phyloP scores from a whole-genome alignment of 2,113 vertebrate genomes.

The Rhinoderma darwinii region DNA sequence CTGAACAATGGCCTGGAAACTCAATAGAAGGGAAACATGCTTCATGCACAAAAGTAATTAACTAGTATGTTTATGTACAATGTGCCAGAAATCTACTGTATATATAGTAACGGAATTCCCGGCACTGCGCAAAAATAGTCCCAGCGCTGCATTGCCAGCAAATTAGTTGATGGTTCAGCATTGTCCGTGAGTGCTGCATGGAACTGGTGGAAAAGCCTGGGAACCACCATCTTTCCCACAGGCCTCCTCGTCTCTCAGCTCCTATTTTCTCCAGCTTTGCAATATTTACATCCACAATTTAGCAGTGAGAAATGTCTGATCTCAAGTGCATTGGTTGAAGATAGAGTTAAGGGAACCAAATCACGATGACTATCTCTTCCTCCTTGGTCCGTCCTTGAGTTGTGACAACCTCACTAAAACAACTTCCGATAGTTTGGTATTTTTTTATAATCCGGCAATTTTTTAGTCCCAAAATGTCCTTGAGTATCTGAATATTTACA shows the following conservation, averaged over 20 bases:
- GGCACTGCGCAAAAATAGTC: not conserved
- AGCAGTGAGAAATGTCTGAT: not conserved
- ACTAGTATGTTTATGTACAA: not conserved
- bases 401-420: too few relatives aligned
- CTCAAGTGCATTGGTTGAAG: not conserved
- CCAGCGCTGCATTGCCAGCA: not conserved
- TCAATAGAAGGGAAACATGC: not conserved
- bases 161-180: not conserved
- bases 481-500: too few relatives aligned
- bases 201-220: not conserved
- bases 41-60: constrained; percentile 17
- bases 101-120: not conserved
- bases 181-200: not conserved
- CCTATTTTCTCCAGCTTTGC: not conserved
- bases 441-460: too few relatives aligned
- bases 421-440: too few relatives aligned
- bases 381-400: too few relatives aligned
- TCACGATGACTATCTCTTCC: too few relatives aligned
- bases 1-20: constrained; percentile 23
- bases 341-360: too few relatives aligned
- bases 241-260: too few relatives aligned
- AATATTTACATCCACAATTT: not conserved
- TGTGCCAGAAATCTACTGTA: not conserved
- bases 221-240: not conserved
- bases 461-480: too few relatives aligned